Evolutionary conservation across 2,888 invertebrate genomes (phyloP).

Genomic region (Sinohyriopsis cumingii): DNA sequence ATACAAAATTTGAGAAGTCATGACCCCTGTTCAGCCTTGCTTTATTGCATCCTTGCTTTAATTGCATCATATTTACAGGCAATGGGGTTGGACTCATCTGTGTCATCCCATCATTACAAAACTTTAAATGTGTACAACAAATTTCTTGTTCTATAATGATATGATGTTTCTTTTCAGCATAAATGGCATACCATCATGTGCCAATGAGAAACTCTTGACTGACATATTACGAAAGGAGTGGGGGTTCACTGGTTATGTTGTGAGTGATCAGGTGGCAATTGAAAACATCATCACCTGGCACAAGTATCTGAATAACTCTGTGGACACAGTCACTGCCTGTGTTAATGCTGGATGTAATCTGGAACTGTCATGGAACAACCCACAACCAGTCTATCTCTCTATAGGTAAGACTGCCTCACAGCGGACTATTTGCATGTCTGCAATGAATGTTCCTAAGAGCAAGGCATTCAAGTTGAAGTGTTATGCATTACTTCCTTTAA

Average conservation of each 20-base stretch:
- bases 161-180: conserved; percentile 24
- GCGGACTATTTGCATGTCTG: no score
- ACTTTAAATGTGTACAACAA: no score
- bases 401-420: conserved; percentile 4
- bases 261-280: conserved; percentile 46
- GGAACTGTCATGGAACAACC: conserved; percentile 38
- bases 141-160: no score
- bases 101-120: no score
- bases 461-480: no score
- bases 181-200: conserved; percentile 50
- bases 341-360: conserved; percentile 58
- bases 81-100: no score
- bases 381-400: conserved; percentile 11
- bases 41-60: no score
- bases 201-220: conserved; percentile 37
- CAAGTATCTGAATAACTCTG: conserved; percentile 41
- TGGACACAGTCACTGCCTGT: conserved; percentile 42
- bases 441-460: no score
- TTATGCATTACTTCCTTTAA: no score
- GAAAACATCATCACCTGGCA: conserved; percentile 39
- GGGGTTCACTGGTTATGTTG: conserved; percentile 49
- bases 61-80: no score
- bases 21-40: no score
- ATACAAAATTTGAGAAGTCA: no score
- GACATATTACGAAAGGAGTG: conserved; percentile 40